Evolutionary conservation across 2,888 invertebrate species (phyloP).

Genomic region (Lepidochitona cinerea): DNA sequence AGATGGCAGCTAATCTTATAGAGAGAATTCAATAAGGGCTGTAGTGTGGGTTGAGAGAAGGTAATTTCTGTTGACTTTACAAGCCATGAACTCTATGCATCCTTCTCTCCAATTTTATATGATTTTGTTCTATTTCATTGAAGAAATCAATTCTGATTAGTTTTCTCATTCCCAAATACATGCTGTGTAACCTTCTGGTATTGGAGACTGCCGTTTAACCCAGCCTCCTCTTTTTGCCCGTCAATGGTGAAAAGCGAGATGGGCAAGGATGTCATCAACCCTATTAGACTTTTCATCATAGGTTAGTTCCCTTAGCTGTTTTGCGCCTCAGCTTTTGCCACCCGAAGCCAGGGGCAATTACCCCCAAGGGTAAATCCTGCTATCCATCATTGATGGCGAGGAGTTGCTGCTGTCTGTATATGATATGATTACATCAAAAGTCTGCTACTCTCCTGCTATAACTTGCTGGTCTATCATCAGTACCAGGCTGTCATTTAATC

Average conservation of each 20-base stretch:
- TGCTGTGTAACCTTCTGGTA: too few species aligned
- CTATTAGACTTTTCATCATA: not conserved
- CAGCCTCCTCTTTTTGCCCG: too few species aligned
- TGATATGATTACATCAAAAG: constrained; percentile 1
- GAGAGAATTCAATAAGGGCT: not conserved
- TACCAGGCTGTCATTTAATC: too few species aligned
- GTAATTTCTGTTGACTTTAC: constrained; percentile 1
- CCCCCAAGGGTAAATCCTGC: not conserved
- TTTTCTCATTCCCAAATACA: not conserved
- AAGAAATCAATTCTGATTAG: not conserved
- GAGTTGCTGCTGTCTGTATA: too few species aligned
- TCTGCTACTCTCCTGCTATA: too few species aligned
- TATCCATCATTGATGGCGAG: constrained; percentile 7
- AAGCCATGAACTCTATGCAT: not conserved
- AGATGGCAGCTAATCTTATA: not conserved
- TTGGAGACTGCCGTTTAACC: too few species aligned
- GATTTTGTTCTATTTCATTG: constrained; percentile 9
- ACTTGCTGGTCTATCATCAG: too few species aligned
- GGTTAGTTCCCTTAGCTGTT: not conserved
- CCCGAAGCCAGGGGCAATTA: not conserved
- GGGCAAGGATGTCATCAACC: constrained; percentile 3
- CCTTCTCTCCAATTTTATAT: not conserved
- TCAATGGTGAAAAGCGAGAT: not conserved
- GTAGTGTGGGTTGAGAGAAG: not conserved
- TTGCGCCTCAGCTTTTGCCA: not conserved